Conservation (phyloP, 30 jellyfish, hydroid and myxozoan species). For the Cassiopea andromeda region DNA sequence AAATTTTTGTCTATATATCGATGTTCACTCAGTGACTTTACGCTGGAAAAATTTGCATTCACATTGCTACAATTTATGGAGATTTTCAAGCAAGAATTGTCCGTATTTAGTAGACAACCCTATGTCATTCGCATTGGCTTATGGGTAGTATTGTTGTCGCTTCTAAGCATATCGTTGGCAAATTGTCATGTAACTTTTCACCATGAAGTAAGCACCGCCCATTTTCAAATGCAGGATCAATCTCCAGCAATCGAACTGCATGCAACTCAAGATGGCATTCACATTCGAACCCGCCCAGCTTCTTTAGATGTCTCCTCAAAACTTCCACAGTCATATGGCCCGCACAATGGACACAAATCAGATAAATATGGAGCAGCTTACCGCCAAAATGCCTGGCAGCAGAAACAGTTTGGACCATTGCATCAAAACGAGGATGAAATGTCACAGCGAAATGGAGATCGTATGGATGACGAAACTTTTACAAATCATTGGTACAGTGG, state of each 20-base stretch:
- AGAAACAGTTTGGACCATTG: neutral
- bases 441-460: neutral
- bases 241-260: slow-evolving; percentile 54
- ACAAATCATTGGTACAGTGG: neutral
- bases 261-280: slow-evolving; percentile 28
- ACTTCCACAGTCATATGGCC: slow-evolving; percentile 24
- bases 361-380: neutral
- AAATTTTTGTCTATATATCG: no score
- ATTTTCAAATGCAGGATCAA: slow-evolving; percentile 44
- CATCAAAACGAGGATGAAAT: neutral
- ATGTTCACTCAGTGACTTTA: no score
- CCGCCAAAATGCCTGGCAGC: neutral
- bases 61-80: no score
- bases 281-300: slow-evolving; percentile 8
- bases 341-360: neutral
- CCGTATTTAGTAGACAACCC: no score
- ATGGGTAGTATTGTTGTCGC: neutral
- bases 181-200: neutral
- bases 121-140: neutral
- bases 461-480: neutral
- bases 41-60: no score
- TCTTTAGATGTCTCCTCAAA: slow-evolving; percentile 32
- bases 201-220: slow-evolving; percentile 24
- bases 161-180: neutral
- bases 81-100: no score